A percentile compares a stretch with the other conserved stretches of the same genome.
Evolutionary conservation across 2,888 invertebrate species (phyloP).

Genomic region (Pecten maximus): DNA sequence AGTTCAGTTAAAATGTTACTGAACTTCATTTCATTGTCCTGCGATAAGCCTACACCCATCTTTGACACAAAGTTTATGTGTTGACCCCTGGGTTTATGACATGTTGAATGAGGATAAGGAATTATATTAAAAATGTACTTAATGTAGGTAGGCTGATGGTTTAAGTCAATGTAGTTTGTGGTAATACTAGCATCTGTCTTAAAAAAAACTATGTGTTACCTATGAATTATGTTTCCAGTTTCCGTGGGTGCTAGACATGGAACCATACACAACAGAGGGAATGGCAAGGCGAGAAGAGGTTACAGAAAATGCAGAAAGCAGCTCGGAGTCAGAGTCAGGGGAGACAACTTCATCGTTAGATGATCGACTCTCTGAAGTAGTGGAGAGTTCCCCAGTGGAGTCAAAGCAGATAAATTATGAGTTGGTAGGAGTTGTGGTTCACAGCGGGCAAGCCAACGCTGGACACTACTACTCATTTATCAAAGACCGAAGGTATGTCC

Average conservation of each 20-base stretch:
- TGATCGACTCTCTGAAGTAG: constrained; percentile 61
- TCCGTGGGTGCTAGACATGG: constrained; percentile 84
- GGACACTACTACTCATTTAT: constrained; percentile 85
- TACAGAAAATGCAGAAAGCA: constrained; percentile 55
- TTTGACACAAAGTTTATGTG: too few species aligned
- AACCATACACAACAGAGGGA: constrained; percentile 84
- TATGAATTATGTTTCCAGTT: constrained; percentile 78
- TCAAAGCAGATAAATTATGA: constrained; percentile 82
- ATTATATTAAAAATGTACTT: too few species aligned
- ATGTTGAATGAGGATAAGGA: too few species aligned
- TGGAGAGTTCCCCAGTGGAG: constrained; percentile 63
- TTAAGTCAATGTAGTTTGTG: too few species aligned
- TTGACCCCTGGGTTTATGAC: too few species aligned
- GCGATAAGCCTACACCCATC: too few species aligned
- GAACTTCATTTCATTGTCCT: too few species aligned
- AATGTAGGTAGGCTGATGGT: too few species aligned
- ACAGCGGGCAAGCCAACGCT: constrained; percentile 85
- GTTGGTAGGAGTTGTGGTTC: constrained; percentile 84
- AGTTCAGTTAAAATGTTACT: too few species aligned
- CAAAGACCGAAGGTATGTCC: constrained; percentile 80
- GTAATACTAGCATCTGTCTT: too few species aligned
- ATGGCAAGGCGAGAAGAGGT: constrained; percentile 77
- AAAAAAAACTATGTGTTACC: background rate
- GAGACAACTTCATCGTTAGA: constrained; percentile 48
- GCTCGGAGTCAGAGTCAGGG: constrained; percentile 58